Evolutionary conservation across 1,140 invertebrate species (phyloP), one percentile per base, ranked within the genome.

Genomic region (Oreohelix idahoensis): DNA sequence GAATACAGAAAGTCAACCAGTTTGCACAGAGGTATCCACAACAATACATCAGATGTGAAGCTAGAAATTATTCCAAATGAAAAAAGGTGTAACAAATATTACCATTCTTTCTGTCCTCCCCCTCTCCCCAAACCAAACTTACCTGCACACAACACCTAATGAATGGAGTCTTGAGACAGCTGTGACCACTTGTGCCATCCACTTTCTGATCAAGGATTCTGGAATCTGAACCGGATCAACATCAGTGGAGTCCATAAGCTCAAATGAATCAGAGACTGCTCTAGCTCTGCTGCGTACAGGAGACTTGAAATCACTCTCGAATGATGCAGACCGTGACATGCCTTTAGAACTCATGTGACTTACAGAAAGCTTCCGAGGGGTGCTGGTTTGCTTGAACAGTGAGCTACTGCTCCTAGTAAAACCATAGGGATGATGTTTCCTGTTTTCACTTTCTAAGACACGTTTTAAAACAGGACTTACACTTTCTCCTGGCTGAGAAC

Each of bases 101-200:
- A n/a, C n/a, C n/a, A n/a, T n/a, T n/a, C n/a, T n/a, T n/a, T 20
- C 2, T 79, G 63, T n/a, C n/a, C n/a, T n/a, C n/a, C n/a, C n/a
- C n/a, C n/a, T n/a, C n/a, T n/a, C n/a, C n/a, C 45, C 17, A 49
- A 11, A 11, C 45, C 5, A 58, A 10, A 88, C 88, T 89, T 86
- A 95, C 92, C 90, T 89, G 86, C 92, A 92, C 70, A 92, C 85
- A 38, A 95, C 94, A 0, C 95, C 95, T 39, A 92, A 88, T 53
- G 93, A 90, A 91, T 95, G 96, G 26, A 96, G 92, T 73, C 93
- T 93, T 82, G 95, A 94, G 5, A 96, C 86, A 29, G 95, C 95
- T 35, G 95, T 89, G 35, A 96, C 92, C 36, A 96, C 93, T 91
- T 96, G 95, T 2, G 95, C 95, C 0, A 94, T 94, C 96, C 96